Base-by-base conservation (phyloP, 1,140 invertebrate genomes). In the Anoplolepis gracilipes region DNA sequence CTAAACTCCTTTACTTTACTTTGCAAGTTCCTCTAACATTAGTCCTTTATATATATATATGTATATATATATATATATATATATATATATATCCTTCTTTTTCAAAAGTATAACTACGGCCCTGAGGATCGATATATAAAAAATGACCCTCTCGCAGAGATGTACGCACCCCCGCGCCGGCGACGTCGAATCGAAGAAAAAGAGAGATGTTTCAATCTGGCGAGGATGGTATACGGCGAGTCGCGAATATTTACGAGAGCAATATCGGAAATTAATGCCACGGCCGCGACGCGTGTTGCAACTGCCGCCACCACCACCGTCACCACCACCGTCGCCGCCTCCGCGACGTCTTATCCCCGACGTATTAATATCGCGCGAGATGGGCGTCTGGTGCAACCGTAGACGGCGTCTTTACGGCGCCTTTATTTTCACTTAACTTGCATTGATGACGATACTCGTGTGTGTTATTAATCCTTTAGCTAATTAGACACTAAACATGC, bases 201-300 rank as follows among this genome's bases (percentile, higher is more conserved):
- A 82, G 81, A 81, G 25, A 85, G 42, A 22, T 42, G 62, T 82
- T 88, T 86, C 84, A 72, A 88, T 86, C 82, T 69, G 42, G 28
- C 39, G 73, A 36, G 59, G 65, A 67, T 49, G 28, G 39, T 49
- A 11, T 42, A 33, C 46, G 25, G 78, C 53, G 90, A 77, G 78
- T 85, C 84, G 79, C 78, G 87, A 86, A 89, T 91, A 91, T 91
- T 91, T 91, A 91, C 89, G 87, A 89, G 76, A 65, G 87, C 65
- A 90, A 91, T 91, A 90, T 91, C 73, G 84, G 62, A 82, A 91
- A 91, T 89, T 87, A 89, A 91, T 91, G 87, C 82, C 65, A 46
- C 3, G 59, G 25, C 57, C 36, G 49, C 64, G 22, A 36, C 70
- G 25, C 86, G 81, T 75, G 78, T 82, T 49, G 61, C 85, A 84